Evolutionary conservation across 2,888 invertebrate species (phyloP).

Genomic region (Leucophenga montana): DNA sequence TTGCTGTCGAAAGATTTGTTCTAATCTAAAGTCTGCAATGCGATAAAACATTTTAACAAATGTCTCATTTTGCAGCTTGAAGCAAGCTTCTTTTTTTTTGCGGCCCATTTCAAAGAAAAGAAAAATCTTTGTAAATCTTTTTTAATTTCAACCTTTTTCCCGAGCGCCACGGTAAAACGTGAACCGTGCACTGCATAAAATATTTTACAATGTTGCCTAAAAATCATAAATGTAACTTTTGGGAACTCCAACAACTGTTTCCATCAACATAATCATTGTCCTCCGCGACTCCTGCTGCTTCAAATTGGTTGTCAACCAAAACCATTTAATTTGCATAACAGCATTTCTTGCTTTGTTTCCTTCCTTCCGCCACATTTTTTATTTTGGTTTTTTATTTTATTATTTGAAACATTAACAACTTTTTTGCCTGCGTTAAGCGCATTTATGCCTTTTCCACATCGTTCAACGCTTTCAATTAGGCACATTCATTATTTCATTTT

Average conservation of each 20-base stretch:
- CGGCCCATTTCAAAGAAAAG: constrained; percentile 10
- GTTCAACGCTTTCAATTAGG: constrained; percentile 16
- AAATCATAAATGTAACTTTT: too few relatives aligned
- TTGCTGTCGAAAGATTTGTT: constrained; percentile 14
- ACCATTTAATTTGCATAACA: constrained; percentile 47
- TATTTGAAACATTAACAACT: constrained; percentile 49
- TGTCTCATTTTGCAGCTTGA: constrained; percentile 29
- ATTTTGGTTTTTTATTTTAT: constrained; percentile 35
- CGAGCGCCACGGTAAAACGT: not conserved
- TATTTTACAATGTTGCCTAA: too few relatives aligned
- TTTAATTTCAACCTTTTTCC: constrained; percentile 4
- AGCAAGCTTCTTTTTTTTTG: constrained; percentile 12
- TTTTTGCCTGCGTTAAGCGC: constrained; percentile 34
- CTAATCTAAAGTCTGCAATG: constrained; percentile 15
- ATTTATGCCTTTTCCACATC: constrained; percentile 27
- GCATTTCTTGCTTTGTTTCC: constrained; percentile 47
- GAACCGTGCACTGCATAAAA: too few relatives aligned
- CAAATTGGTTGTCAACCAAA: too few relatives aligned
- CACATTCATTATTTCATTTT: constrained; percentile 35
- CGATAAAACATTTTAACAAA: constrained; percentile 1
- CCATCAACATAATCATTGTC: too few relatives aligned
- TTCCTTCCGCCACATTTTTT: constrained; percentile 30
- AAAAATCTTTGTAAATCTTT: constrained; percentile 26
- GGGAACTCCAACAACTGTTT: too few relatives aligned
- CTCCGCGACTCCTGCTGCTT: too few relatives aligned